phyloP scores from a whole-genome alignment of 1,140 invertebrate genomes.

The Anastrepha obliqua region DNA sequence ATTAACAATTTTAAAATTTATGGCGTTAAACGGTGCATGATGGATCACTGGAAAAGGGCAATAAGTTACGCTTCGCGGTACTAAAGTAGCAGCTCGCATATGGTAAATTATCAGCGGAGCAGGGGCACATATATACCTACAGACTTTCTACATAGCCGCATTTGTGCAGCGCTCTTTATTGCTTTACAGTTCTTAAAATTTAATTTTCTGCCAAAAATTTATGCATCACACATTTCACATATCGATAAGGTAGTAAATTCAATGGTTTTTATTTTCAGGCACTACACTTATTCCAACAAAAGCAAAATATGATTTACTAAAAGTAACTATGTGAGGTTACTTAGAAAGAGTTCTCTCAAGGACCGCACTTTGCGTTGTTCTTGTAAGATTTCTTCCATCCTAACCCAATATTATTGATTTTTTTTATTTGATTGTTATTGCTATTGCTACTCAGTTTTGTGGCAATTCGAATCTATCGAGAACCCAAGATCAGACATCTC shows the following conservation, averaged over 20 bases:
- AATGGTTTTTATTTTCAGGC: background rate
- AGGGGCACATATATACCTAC: background rate
- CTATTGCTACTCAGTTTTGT: no score
- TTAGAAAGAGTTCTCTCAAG: no score
- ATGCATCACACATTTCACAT: background rate
- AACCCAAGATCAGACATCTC: no score
- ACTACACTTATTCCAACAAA: background rate
- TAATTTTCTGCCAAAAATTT: conserved; percentile 46
- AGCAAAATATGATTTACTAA: background rate
- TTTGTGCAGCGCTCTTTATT: background rate
- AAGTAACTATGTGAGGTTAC: background rate
- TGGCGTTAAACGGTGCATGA: conserved; percentile 52
- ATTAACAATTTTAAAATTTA: conserved; percentile 57
- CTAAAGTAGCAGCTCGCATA: conserved; percentile 17
- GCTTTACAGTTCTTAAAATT: conserved; percentile 26
- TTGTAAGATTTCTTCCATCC: no score
- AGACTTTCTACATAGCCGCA: background rate
- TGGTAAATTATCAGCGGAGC: background rate
- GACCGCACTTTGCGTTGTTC: no score
- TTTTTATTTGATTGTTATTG: no score
- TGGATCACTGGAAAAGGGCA: conserved; percentile 51
- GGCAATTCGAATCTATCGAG: no score
- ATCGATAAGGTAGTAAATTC: conserved; percentile 29
- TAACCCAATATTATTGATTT: no score
- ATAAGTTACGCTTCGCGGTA: conserved; percentile 52